Evolutionary conservation across 35 echinoderm and acorn worm genomes (phyloP), one percentile per base, ranked within the genome.

Genomic region (Stichopus chloronotus): DNA sequence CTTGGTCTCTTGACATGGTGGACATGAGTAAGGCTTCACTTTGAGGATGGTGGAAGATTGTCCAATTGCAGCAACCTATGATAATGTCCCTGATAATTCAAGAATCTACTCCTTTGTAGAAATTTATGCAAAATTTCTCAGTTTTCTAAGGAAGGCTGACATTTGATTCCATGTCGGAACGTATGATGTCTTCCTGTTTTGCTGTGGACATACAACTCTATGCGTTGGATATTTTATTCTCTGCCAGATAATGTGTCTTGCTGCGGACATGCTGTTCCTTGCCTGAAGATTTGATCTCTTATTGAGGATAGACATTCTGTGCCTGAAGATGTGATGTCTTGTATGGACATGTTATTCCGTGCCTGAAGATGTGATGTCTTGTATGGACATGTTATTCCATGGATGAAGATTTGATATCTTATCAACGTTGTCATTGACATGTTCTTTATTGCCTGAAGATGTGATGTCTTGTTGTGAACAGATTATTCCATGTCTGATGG

Each of bases 1-100:
- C 86, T 88, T 57, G 86, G 86, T 23, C 58, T 88, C 4, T 57
- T 88, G 58, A 88, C 86, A 6, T 88, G 86, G 86, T 88, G 86
- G 86, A 88, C 86, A 53, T 88, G 86, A 88, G 24, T 30, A 8
- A 21, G 65, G 5, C 14, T 76, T 17, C 25, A 17, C 25, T 6
- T 7, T 76, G 11, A 71, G 19, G 19, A 76, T 76, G 19, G 25
- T 17, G 25, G 3, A 7, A 12, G 71, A 21, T 6, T 76, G 72
- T 76, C 72, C 25, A 24, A 17, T 76, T 76, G 72, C 19, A 21
- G 7, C 14, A 43, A 43, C 30, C 30, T 43, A 1, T 43, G 30
- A 43, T 43, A 43, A 43, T 43, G 30, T 43, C 3, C 30, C 30
- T 43, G 30, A 43, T 43, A 43, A 43, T 43, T 43, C 30, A 43